phyloP scores from a whole-genome alignment of 2,113 vertebrate species.

The Oplegnathus fasciatus region DNA sequence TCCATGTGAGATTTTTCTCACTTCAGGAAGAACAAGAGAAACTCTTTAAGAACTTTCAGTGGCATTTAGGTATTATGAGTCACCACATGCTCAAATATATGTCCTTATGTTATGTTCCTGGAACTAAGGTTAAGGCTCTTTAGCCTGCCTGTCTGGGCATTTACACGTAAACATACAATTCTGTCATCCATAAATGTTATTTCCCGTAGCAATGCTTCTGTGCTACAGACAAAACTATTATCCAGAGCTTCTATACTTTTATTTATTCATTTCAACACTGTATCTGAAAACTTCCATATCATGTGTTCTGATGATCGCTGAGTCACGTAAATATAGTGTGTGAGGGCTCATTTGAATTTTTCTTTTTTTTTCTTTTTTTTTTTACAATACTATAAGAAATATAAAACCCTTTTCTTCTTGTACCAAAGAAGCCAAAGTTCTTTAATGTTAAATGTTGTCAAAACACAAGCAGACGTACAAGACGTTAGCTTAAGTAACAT shows the following conservation, averaged over 20 bases:
- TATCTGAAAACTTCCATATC: not conserved
- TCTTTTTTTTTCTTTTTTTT: not conserved
- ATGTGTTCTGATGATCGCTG: not conserved
- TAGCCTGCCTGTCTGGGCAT: not conserved
- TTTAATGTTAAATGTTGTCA: not conserved
- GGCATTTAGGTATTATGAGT: slow-evolving; percentile 11
- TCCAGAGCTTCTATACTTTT: not conserved
- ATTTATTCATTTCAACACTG: not conserved
- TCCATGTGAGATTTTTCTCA: slow-evolving; percentile 24
- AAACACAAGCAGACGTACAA: not conserved
- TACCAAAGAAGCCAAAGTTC: not conserved
- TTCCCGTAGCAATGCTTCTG: not conserved
- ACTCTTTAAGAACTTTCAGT: not conserved
- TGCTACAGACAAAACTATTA: not conserved
- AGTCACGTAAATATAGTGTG: not conserved
- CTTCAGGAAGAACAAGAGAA: slow-evolving; percentile 10
- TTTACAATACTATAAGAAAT: not conserved
- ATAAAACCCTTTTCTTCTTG: no score
- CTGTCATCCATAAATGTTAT: slow-evolving; percentile 14
- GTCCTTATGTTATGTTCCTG: slow-evolving; percentile 17
- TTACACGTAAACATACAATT: slow-evolving; percentile 26
- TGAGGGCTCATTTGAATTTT: not conserved
- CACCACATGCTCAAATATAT: slow-evolving; percentile 8
- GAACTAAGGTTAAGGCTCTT: not conserved
- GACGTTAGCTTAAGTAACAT: no score